Conservation (phyloP, 1,140 invertebrate species). For the Anadara kagoshimensis region DNA sequence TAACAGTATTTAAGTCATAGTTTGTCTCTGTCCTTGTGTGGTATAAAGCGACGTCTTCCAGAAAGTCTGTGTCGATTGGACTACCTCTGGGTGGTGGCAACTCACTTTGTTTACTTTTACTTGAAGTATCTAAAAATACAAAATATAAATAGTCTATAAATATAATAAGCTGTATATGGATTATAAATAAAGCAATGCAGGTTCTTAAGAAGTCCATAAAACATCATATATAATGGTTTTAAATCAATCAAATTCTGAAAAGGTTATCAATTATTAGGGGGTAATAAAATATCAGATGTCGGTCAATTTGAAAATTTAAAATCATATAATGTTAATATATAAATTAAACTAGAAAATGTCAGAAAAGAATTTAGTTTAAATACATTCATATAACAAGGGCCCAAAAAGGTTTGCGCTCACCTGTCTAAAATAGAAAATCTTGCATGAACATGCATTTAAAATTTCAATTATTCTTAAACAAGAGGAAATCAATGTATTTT, state of each 20-base stretch:
- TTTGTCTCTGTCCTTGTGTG: conserved; percentile 28
- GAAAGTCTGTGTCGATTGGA: conserved; percentile 30
- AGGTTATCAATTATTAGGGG: too few species aligned
- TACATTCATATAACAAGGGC: background rate
- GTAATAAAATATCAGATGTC: too few species aligned
- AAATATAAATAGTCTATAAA: background rate
- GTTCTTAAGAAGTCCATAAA: too few species aligned
- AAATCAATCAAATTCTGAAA: too few species aligned
- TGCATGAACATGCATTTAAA: background rate
- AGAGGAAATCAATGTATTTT: background rate
- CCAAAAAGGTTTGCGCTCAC: background rate
- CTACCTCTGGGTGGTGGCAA: background rate
- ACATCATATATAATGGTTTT: too few species aligned
- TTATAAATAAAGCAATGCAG: too few species aligned
- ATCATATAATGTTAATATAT: too few species aligned
- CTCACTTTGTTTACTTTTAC: too few species aligned
- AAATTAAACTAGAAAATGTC: too few species aligned
- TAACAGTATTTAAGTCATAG: conserved; percentile 47
- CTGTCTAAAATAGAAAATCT: background rate
- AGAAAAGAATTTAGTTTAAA: background rate
- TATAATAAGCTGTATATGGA: too few species aligned
- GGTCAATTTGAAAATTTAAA: too few species aligned
- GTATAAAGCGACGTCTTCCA: conserved; percentile 47
- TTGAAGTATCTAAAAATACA: conserved; percentile 1
- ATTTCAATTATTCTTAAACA: background rate